Conservation (phyloP, 2,888 invertebrate species). For the Dastarcus helophoroides region DNA sequence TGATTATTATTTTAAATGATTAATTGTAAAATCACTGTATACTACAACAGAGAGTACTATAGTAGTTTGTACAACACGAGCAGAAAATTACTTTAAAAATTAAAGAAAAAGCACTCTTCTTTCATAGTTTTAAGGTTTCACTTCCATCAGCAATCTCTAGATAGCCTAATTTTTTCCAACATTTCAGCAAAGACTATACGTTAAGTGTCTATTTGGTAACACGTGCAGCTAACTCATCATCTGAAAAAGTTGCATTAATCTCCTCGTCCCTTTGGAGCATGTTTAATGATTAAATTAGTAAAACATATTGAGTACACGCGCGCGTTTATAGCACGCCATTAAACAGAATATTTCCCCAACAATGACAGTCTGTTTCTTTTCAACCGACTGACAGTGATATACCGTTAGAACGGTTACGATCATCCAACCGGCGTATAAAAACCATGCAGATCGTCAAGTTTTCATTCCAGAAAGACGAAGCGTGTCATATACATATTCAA, state of each 20-base stretch:
- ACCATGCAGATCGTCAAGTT: not conserved
- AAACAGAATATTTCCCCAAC: conserved; percentile 21
- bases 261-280: conserved; percentile 10
- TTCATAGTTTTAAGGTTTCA: no score
- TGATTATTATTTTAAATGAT: no score
- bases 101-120: no score
- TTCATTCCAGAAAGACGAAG: not conserved
- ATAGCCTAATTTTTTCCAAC: no score
- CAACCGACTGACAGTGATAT: not conserved
- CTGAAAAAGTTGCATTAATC: conserved; percentile 11
- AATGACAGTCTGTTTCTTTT: conserved; percentile 7
- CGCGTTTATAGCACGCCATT: conserved; percentile 23
- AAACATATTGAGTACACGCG: conserved; percentile 25
- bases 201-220: no score
- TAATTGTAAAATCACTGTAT: no score
- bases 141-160: no score
- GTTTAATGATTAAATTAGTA: conserved; percentile 21
- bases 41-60: no score
- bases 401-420: not conserved
- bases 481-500: not conserved
- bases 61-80: no score
- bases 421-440: not conserved
- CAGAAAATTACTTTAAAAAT: no score
- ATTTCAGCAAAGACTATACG: no score
- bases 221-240: no score